phyloP scores from a whole-genome alignment of 92 coral and sea anemone genomes.

The Umimayanthus kanabou region DNA sequence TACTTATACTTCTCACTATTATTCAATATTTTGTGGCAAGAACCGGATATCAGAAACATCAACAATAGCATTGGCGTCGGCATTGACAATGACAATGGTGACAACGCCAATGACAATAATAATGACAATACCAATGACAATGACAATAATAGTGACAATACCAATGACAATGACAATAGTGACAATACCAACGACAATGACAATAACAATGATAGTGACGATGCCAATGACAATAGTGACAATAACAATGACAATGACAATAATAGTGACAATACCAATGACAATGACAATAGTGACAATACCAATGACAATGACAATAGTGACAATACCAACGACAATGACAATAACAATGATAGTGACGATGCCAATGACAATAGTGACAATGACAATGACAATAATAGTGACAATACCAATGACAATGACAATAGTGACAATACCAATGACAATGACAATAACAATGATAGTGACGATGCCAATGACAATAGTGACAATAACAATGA shows the following conservation, averaged over 20 bases:
- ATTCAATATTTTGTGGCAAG: no score
- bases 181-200: neutral
- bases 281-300: no score
- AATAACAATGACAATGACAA: neutral
- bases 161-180: neutral
- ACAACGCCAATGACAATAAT: neutral
- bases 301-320: neutral
- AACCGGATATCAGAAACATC: no score
- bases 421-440: neutral
- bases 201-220: neutral
- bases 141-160: neutral
- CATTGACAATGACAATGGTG: no score
- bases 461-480: neutral
- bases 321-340: neutral
- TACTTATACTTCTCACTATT: neutral
- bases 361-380: neutral
- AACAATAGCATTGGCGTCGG: no score
- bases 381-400: no score
- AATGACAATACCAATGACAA: neutral
- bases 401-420: neutral
- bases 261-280: neutral
- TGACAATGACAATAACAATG: neutral
- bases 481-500: neutral
- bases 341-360: neutral
- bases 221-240: neutral